A percentile compares a stretch with the other conserved stretches of the same genome.
phyloP scores from a whole-genome alignment of 2,888 invertebrate species.

The Nomada fucata region DNA sequence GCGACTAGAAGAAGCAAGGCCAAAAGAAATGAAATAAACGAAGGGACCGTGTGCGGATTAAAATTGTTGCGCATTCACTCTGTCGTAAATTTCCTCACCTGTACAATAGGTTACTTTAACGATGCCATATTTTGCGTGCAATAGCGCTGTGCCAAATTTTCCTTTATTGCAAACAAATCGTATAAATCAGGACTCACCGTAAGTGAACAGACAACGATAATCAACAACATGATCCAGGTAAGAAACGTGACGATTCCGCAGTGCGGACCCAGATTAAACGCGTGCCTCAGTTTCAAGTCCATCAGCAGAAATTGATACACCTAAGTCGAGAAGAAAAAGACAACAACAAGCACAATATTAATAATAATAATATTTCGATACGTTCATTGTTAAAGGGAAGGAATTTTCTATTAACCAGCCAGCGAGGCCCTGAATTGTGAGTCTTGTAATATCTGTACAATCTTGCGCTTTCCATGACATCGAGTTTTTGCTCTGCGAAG shows the following conservation, averaged over 20 bases:
- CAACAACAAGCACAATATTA: neutral
- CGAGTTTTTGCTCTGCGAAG: conserved; percentile 51
- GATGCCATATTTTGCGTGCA: neutral
- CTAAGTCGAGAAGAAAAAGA: conserved; percentile 64
- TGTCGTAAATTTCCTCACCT: neutral
- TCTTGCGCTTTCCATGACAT: conserved; percentile 72
- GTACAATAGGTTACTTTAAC: neutral
- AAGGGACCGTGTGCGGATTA: no score
- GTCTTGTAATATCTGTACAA: conserved; percentile 74
- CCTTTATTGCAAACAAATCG: neutral
- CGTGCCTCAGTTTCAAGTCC: conserved; percentile 75
- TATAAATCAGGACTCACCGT: conserved; percentile 66
- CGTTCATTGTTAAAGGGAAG: neutral
- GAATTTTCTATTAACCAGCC: conserved; percentile 65
- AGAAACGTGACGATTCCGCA: conserved; percentile 74
- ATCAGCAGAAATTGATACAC: conserved; percentile 75
- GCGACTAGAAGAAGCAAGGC: no score
- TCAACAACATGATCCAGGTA: conserved; percentile 61
- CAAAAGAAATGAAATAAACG: neutral
- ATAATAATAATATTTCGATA: neutral
- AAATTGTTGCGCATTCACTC: no score
- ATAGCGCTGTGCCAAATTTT: neutral
- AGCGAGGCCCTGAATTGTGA: conserved; percentile 63
- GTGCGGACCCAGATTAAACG: conserved; percentile 72
- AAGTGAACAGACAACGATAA: conserved; percentile 69